Conservation (phyloP, 2,888 invertebrate genomes). For the Microdon myrmicae region DNA sequence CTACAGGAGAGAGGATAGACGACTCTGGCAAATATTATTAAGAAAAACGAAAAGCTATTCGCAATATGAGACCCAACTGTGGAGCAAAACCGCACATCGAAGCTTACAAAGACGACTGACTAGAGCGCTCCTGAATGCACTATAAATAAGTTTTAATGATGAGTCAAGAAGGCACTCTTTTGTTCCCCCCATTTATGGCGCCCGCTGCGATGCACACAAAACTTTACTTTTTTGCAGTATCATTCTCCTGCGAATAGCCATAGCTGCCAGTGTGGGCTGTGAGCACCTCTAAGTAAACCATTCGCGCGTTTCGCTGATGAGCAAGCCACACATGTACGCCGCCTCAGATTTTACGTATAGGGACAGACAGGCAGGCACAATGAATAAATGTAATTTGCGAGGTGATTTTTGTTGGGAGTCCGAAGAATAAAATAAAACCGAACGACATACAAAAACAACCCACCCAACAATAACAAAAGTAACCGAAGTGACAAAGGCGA, state of each 20-base stretch:
- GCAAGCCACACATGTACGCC: too few species aligned
- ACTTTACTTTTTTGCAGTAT: constrained; percentile 25
- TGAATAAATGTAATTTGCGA: constrained; percentile 35
- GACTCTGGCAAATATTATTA: too few species aligned
- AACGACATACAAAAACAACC: too few species aligned
- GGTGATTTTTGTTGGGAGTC: constrained; percentile 47
- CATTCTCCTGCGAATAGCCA: constrained; percentile 20
- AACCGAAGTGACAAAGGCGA: constrained; percentile 10
- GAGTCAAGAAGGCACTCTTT: constrained; percentile 18
- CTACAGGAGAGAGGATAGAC: too few species aligned
- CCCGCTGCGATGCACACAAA: too few species aligned
- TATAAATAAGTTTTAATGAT: constrained; percentile 41
- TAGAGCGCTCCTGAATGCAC: constrained; percentile 9
- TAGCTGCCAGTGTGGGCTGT: constrained; percentile 50
- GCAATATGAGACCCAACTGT: too few species aligned
- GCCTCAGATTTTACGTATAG: too few species aligned
- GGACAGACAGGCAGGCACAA: too few species aligned
- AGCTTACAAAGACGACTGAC: constrained; percentile 23
- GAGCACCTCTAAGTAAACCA: constrained; percentile 14
- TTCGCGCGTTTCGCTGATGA: constrained; percentile 14
- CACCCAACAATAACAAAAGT: neutral
- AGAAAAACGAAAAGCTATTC: too few species aligned
- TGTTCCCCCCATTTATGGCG: neutral
- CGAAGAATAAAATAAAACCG: constrained; percentile 24
- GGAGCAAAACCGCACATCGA: constrained; percentile 9